Percentiles rank a stretch among this genome's conserved stretches.
Evolutionary conservation across 2,888 invertebrate species (phyloP).

Genomic region (Melieria crassipennis): DNA sequence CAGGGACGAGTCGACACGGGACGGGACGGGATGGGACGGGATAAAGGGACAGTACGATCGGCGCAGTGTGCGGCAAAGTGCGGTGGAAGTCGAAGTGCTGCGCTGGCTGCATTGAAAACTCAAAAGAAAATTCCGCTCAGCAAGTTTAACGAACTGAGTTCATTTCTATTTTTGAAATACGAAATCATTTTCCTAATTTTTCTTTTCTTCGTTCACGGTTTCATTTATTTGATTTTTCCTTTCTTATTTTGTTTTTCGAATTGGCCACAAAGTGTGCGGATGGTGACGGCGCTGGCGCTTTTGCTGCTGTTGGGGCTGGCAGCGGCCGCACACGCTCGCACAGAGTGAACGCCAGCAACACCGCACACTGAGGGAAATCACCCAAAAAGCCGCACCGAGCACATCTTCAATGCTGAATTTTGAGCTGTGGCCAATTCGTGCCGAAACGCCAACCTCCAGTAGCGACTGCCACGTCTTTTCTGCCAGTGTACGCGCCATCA

Average conservation of each 20-base stretch:
- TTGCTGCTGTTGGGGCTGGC: neutral
- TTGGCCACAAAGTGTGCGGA: constrained; percentile 26
- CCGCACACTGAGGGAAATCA: neutral
- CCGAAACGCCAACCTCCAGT: neutral
- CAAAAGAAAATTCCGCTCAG: constrained; percentile 37
- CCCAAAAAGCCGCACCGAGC: neutral
- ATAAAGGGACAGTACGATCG: no score
- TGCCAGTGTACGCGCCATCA: constrained; percentile 14
- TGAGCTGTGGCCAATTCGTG: neutral
- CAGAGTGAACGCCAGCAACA: neutral
- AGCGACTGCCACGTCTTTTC: neutral
- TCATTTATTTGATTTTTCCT: no score
- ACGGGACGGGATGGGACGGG: no score
- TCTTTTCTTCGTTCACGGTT: constrained; percentile 18
- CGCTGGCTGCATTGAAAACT: neutral
- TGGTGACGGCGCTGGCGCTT: neutral
- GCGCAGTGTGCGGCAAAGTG: no score
- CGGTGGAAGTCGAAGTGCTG: neutral
- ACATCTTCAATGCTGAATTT: neutral
- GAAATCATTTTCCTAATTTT: constrained; percentile 41
- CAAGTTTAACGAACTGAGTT: constrained; percentile 67
- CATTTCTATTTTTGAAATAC: constrained; percentile 66
- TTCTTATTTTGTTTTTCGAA: constrained; percentile 19
- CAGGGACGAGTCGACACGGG: no score
- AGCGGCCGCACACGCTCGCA: neutral